These are phyloP conservation scores for Picathartes gymnocephalus DNA, from an alignment of 2,113 vertebrate species.

Conservation along the genomic window DNA sequence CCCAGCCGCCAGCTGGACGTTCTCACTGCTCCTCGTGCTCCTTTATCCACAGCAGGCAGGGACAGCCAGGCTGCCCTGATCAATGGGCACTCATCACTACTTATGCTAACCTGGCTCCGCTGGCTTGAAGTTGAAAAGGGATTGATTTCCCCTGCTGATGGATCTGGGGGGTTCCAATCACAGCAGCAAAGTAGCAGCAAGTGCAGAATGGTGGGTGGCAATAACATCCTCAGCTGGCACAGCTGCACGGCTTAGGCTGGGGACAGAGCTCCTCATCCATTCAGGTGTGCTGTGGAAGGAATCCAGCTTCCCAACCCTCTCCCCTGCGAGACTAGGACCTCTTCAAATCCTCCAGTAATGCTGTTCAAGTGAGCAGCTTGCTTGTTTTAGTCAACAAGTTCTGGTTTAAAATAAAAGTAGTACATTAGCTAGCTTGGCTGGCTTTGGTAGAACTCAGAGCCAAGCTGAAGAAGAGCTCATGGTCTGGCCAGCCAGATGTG, in stretches of 20 bases:
- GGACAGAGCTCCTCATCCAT: not conserved
- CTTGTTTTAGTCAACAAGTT: not conserved
- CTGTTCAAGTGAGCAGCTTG: not conserved
- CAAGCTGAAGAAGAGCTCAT: not conserved
- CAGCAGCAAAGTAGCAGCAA: not conserved
- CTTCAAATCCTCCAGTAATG: not conserved
- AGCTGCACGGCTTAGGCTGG: not conserved
- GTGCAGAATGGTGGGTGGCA: not conserved
- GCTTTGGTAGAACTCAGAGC: not conserved
- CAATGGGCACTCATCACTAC: not conserved
- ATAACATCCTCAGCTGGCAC: not conserved
- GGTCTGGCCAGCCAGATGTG: not conserved
- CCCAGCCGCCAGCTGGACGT: not conserved
- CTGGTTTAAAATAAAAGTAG: not conserved
- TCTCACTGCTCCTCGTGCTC: not conserved
- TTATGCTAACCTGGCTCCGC: not conserved
- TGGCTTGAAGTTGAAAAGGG: not conserved
- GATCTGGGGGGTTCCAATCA: not conserved
- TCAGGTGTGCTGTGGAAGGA: not conserved
- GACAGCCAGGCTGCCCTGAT: not conserved
- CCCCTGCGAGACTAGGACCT: not conserved
- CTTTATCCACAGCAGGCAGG: not conserved
- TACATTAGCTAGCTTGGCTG: not conserved
- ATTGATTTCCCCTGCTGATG: not conserved
- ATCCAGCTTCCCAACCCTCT: not conserved